phyloP scores from a whole-genome alignment of 2,113 vertebrate genomes.

The Serinus canaria region DNA sequence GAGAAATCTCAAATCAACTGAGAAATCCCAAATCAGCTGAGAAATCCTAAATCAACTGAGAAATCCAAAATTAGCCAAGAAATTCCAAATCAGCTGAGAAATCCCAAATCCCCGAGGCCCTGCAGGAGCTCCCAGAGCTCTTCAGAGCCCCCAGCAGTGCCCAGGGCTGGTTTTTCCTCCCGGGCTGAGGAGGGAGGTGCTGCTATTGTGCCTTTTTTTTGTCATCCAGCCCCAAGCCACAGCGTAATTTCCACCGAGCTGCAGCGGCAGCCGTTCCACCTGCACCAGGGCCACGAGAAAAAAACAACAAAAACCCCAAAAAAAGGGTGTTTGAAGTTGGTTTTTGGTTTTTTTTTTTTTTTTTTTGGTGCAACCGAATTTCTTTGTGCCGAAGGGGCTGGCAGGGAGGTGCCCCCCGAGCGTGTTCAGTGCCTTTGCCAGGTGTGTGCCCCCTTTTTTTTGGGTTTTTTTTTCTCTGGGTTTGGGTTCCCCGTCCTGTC shows the following conservation, averaged over 20 bases:
- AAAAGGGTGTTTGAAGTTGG: not conserved
- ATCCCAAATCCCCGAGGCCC: not conserved
- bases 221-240: not conserved
- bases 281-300: not conserved
- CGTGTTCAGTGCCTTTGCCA: not conserved
- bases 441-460: accelerated
- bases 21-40: not conserved
- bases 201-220: not conserved
- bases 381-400: not conserved
- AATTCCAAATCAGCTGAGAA: not conserved
- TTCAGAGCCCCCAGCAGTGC: not conserved
- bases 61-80: too few relatives aligned
- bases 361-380: not conserved
- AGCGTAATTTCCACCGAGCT: slow-evolving; percentile 3
- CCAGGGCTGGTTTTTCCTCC: slow-evolving; percentile 2
- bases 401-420: not conserved
- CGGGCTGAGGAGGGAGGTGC: not conserved
- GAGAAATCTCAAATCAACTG: too few relatives aligned
- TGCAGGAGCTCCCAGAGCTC: not conserved
- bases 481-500: accelerated
- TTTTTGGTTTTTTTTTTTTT: not conserved
- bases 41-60: too few relatives aligned
- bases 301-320: accelerated
- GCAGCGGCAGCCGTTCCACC: slow-evolving; percentile 19
- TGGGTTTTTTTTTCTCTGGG: accelerated